A percentile compares a stretch with the other conserved stretches of the same genome.
Conservation (phyloP, 2,888 invertebrate species). For the Nasonia oneida region DNA sequence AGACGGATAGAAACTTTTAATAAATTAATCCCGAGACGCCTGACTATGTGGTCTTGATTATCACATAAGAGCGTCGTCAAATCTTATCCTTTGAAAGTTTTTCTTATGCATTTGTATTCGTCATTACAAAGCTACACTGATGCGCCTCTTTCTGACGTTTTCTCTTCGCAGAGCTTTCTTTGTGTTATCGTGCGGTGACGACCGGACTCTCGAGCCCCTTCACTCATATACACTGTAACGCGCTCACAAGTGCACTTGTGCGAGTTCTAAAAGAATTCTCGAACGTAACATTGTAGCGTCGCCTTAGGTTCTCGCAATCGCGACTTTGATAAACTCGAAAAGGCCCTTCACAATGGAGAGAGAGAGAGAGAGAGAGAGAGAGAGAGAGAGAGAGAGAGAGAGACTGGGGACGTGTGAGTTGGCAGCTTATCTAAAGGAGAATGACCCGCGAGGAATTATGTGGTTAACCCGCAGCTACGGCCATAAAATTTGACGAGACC, state of each 20-base stretch:
- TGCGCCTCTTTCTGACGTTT: background rate
- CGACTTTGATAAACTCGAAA: constrained; percentile 22
- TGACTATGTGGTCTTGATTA: too few relatives aligned
- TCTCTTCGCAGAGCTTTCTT: background rate
- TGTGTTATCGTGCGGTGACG: background rate
- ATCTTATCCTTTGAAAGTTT: too few relatives aligned
- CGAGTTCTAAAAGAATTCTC: constrained; percentile 28
- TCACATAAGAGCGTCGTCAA: too few relatives aligned
- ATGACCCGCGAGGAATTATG: background rate
- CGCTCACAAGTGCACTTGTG: constrained; percentile 20
- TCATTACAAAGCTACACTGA: too few relatives aligned
- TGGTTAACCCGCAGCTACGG: background rate
- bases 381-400: background rate
- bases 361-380: background rate
- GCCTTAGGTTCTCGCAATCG: background rate
- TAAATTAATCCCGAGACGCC: constrained; percentile 10
- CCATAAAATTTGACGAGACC: background rate
- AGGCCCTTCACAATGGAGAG: background rate
- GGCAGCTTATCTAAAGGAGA: constrained; percentile 17
- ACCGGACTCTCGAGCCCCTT: background rate
- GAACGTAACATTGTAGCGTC: constrained; percentile 21
- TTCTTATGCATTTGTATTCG: too few relatives aligned
- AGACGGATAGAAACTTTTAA: constrained; percentile 25
- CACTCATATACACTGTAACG: constrained; percentile 17
- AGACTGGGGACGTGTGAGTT: background rate